Evolutionary conservation across 1,140 invertebrate genomes (phyloP).

Genomic region (Aphelenchoides besseyi): DNA sequence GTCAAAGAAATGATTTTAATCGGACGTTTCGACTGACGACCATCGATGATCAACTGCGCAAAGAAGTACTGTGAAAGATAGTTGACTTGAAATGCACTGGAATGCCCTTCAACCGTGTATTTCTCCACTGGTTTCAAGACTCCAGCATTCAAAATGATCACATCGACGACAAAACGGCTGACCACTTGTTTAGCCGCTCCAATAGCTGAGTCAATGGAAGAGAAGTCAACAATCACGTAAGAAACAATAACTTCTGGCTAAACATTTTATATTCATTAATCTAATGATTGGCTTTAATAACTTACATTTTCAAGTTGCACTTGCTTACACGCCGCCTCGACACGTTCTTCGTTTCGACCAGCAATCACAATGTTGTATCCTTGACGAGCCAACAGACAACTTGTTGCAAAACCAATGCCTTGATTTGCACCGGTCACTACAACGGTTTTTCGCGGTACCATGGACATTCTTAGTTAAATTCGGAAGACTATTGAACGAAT

Average conservation of each 20-base stretch:
- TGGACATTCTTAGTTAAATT: too few species aligned
- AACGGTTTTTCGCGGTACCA: conserved; percentile 24
- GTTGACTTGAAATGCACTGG: conserved; percentile 41
- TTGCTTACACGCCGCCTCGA: conserved; percentile 22
- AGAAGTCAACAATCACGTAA: conserved; percentile 27
- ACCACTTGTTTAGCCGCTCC: not conserved
- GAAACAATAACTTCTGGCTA: conserved; percentile 1
- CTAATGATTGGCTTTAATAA: too few species aligned
- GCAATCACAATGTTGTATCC: conserved; percentile 41
- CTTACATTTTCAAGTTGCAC: conserved; percentile 17
- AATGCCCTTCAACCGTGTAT: conserved; percentile 28
- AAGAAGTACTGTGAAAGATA: conserved; percentile 38
- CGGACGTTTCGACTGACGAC: not conserved
- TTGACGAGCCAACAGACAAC: conserved; percentile 25
- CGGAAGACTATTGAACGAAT: too few species aligned
- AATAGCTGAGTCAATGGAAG: conserved; percentile 16
- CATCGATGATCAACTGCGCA: conserved; percentile 19
- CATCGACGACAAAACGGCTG: conserved; percentile 21
- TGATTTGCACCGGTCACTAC: conserved; percentile 42
- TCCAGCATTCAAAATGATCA: conserved; percentile 39
- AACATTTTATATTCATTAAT: not conserved
- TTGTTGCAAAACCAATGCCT: conserved; percentile 38
- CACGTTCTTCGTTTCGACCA: conserved; percentile 32
- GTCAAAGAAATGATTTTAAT: conserved; percentile 37
- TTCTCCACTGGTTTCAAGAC: conserved; percentile 27